Evolutionary conservation across 2,113 vertebrate species (phyloP), one percentile per base, ranked within the genome.

Genomic region (Corythornis vintsioides): DNA sequence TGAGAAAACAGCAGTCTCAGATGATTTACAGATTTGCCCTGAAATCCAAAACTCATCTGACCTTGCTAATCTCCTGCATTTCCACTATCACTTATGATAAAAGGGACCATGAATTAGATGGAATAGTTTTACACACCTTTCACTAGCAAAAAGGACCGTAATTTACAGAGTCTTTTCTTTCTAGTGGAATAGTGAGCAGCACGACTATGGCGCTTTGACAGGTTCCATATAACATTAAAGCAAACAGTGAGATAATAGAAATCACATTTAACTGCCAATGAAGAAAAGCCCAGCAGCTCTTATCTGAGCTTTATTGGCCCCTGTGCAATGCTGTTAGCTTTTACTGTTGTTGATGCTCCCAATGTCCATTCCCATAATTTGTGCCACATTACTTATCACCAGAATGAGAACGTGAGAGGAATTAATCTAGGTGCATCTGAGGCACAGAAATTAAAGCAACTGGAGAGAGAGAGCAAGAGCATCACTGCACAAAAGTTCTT

Each of bases 211-310:
- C 47, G 81, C 61, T 95, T 86, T 94, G 94, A 94, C 93, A 96
- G 88, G 83, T 94, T 81, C 96, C 94, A 94, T 94, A 96, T 93
- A 96, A 96, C 89, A 95, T 95, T 90, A 96, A 94, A 93, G 95
- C 91, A 93, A 96, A 95, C 75, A 92, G 69, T 81, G 87, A 95
- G 92, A 96, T 95, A 96, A 95, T 89, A 95, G 92, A 94, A 96
- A 91, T 92, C 85, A 76, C 93, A 93, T 94, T 96, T 95, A 95
- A 95, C 92, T 94, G 92, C 86, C 91, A 95, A 80, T 89, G 91
- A 94, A 95, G 89, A 93, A 94, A 92, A 92, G 83, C 82, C 89
- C 76, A 82, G 84, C 61, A 92, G 80, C 89, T 94, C 91, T 94
- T 91, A 87, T 94, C 92, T 91, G 89, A 88, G 71, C 67, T 90